Conservation (phyloP, 2,797 vertebrate genomes). For the Sebastes minor region DNA sequence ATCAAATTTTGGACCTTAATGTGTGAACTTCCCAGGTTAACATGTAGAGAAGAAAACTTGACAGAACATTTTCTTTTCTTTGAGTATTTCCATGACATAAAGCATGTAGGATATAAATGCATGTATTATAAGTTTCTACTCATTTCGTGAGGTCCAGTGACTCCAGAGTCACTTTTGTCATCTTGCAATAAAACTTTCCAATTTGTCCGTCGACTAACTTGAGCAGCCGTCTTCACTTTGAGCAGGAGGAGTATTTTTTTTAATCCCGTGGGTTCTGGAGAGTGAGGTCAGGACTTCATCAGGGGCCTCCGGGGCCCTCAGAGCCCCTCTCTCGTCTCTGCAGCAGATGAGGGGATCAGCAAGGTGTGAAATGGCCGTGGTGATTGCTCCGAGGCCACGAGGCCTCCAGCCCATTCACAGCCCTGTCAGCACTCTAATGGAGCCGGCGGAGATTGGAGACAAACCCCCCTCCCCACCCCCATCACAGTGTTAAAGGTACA, state of each 20-base stretch:
- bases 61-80: background rate
- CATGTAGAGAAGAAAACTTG: background rate
- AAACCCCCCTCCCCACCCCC: background rate
- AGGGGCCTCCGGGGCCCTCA: constrained; percentile 45
- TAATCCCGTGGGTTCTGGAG: constrained; percentile 30
- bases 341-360: constrained; percentile 72
- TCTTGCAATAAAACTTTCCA: constrained; percentile 47
- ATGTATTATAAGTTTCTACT: background rate
- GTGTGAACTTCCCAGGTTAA: background rate
- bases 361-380: constrained; percentile 74
- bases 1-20: background rate
- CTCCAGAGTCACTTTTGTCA: constrained; percentile 20
- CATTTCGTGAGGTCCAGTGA: background rate
- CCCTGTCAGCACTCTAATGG: constrained; percentile 69
- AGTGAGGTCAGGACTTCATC: constrained; percentile 65
- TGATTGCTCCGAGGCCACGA: constrained; percentile 71
- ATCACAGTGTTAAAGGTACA: constrained; percentile 39
- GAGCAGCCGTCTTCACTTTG: constrained; percentile 24
- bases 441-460: constrained; percentile 60
- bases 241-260: constrained; percentile 32
- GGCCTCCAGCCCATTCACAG: constrained; percentile 67
- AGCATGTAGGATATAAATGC: background rate
- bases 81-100: background rate
- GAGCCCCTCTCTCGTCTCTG: constrained; percentile 41
- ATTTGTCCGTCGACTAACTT: constrained; percentile 25